Evolutionary conservation across 1,140 invertebrate genomes (phyloP), one percentile per base, ranked within the genome.

Genomic region (Neodiprion virginianus): DNA sequence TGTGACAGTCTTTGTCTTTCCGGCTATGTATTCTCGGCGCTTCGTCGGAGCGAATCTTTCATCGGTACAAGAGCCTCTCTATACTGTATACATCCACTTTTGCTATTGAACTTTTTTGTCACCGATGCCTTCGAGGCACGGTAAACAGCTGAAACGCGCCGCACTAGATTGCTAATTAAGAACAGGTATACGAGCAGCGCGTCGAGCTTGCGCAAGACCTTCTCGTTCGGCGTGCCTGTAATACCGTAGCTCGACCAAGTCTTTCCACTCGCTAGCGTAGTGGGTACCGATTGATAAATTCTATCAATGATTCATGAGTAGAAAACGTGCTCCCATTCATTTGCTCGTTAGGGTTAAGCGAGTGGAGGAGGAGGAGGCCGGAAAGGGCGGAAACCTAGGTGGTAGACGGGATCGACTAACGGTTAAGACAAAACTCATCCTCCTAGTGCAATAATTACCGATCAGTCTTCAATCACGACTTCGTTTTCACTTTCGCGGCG

Each of bases 221-320:
- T 40, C 28, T 40, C 28, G 2, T 40, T 40, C 28, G 28, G 28
- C 28, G 5, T 40, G 28, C 28, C 28, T 40, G 28, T 40, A 40
- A 40, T 40, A 40, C 28, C 28, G 28, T 40, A 40, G 28, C n/a
- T 17, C 5, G 8, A 8, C n/a, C 2, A 61, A 61, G 11, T 61
- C 53, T 61, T 61, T 61, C 53, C 53, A 17, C 8, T 61, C 4
- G 11, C 53, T 40, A 40, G 28, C 28, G 53, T 61, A 61, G 53
- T 40, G 61, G 12, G 61, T 69, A 47, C 23, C 67, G 69, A 71
- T 17, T 53, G 21, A 28, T 49, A 71, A n/a, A 69, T 79, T 71
- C 72, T 70, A 80, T 76, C 74, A 75, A 77, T 79, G 74, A 78
- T 81, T 79, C 77, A 79, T 75, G 74, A 82, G 76, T 77, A 72